Base-by-base conservation (phyloP, 2,888 invertebrate species). In the Schrankia costaestrigalis region DNA sequence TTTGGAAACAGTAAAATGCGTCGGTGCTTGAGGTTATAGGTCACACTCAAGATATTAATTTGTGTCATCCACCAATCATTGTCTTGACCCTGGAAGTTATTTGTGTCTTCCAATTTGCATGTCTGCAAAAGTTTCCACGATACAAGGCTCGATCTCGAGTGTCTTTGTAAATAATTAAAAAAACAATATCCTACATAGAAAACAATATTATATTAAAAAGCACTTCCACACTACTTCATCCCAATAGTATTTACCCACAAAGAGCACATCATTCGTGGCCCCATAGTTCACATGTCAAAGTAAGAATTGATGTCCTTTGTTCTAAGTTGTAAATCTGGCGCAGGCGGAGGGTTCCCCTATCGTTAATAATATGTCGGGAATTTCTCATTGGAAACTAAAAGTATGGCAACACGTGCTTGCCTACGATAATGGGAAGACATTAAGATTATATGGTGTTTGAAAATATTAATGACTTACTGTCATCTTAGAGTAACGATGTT, bases 291-390 rank as follows among this genome's bases (percentile, higher is more conserved):
- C 76, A 72, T 78, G 84, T 79, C 84, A 72, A 62, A 60, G 47
- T 56, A 58, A 62, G 66, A 82, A 85, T 80, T 78, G 73, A 84
- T 85, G 75, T 81, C 70, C 78, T 84, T 85, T 85, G 86, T 84
- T 79, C 78, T 61, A 54, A 68, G 60, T 47, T 71, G 76, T 84
- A 83, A 86, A 82, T 83, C 79, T 80, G 67, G 53, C 62, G 63
- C 51, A 59, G 64, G 68, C 63, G 62, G 71, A 72, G 78, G 77
- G 76, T 72, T 51, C 63, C 56, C 48, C 66, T 61, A 66, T 71
- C 75, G 71, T 74, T 79, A 76, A 78, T 78, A 73, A 75, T 69
- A 48, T 61, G 71, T 60, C 62, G 55, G 57, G 66, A 71, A 71
- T 72, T 67, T 71, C 71, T 69, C 67, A 65, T 62, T 67, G 56